Evolutionary conservation across 2,888 invertebrate species (phyloP).

Genomic region (Cosmorhoe ocellata): DNA sequence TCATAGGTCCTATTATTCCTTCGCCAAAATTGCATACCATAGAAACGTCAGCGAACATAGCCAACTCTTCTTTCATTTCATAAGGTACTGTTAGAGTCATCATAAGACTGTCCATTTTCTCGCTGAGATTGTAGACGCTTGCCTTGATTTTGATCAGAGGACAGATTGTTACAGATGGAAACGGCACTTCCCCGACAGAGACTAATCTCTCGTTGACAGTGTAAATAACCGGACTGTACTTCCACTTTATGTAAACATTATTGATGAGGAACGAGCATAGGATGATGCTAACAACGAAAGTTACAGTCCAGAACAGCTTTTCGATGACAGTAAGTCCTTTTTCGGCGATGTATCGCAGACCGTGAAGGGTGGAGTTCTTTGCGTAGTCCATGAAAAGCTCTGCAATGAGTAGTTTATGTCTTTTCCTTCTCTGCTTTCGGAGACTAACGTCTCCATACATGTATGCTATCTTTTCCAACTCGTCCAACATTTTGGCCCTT

Average conservation of each 20-base stretch:
- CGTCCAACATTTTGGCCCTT: too few species aligned
- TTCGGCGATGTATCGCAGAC: conserved; percentile 10
- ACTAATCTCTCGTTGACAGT: conserved; percentile 40
- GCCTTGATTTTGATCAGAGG: conserved; percentile 40
- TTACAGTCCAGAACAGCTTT: conserved; percentile 16
- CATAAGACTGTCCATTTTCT: conserved; percentile 3
- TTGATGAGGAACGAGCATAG: conserved; percentile 8
- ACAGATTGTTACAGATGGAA: conserved; percentile 50
- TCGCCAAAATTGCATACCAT: conserved; percentile 1
- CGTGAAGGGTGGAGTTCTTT: conserved; percentile 9
- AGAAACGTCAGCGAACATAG: conserved; percentile 1
- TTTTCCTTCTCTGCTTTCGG: too few species aligned
- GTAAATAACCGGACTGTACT: conserved; percentile 15
- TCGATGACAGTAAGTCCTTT: conserved; percentile 2
- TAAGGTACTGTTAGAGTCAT: background rate
- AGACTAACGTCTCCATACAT: too few species aligned
- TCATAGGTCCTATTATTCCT: background rate
- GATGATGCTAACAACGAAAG: background rate
- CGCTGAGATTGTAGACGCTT: conserved; percentile 39
- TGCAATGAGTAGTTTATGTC: too few species aligned
- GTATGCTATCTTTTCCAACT: too few species aligned
- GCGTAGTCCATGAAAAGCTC: conserved; percentile 3
- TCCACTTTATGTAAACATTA: conserved; percentile 18
- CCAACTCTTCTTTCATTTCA: background rate
- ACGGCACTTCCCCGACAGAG: conserved; percentile 51